Conservation (phyloP, 2,113 vertebrate genomes). For the Loxodonta africana region DNA sequence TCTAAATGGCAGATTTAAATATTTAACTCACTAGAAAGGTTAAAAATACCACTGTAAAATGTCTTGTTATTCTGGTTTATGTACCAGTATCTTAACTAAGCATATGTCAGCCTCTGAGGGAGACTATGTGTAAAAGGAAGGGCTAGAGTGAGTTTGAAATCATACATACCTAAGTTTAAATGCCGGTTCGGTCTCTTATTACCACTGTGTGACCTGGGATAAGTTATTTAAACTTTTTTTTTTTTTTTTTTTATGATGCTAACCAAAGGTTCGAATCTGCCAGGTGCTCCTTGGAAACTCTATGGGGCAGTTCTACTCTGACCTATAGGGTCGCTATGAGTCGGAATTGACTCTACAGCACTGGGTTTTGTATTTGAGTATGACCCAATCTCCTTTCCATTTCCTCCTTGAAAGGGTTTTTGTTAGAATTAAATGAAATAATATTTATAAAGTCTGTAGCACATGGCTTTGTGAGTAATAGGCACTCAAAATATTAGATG, state of each 20-base stretch:
- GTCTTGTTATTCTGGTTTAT: background rate
- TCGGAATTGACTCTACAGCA: too few relatives aligned
- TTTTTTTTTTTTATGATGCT: too few relatives aligned
- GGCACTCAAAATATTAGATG: background rate
- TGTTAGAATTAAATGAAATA: constrained; percentile 37
- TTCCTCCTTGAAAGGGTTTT: constrained; percentile 3
- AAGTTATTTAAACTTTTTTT: background rate
- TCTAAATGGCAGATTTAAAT: background rate
- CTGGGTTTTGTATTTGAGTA: background rate
- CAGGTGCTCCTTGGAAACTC: too few relatives aligned
- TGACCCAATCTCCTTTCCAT: background rate
- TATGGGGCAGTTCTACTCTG: too few relatives aligned
- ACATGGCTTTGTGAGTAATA: background rate
- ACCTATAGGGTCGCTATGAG: too few relatives aligned
- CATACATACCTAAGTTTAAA: background rate
- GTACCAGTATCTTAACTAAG: background rate
- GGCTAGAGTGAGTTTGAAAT: background rate
- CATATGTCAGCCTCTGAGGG: background rate
- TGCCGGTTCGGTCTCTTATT: background rate
- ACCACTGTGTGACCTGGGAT: background rate
- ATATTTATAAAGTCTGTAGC: constrained; percentile 8
- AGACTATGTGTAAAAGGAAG: background rate
- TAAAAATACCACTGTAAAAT: background rate
- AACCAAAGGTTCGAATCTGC: too few relatives aligned
- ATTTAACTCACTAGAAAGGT: background rate